Conservation (phyloP, 2,113 vertebrate species). For the Pavo muticus region DNA sequence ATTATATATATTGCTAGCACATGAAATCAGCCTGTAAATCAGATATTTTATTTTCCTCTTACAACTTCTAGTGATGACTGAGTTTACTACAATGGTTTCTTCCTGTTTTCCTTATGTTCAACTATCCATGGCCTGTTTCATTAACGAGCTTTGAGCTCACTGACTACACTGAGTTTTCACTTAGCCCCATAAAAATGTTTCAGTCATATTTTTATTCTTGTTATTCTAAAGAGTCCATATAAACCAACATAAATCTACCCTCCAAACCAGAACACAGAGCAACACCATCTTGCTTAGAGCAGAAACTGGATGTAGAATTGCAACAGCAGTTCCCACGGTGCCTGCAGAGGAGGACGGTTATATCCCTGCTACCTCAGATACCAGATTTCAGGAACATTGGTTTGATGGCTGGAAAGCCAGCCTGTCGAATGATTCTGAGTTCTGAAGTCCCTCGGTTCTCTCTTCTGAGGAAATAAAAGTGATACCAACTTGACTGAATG, state of each 20-base stretch:
- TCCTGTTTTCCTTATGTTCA: neutral
- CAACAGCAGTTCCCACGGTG: neutral
- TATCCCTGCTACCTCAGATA: neutral
- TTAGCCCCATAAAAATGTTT: neutral
- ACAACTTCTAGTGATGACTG: neutral
- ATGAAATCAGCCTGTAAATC: neutral
- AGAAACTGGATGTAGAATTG: neutral
- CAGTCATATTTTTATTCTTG: neutral
- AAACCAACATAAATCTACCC: neutral
- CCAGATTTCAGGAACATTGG: neutral
- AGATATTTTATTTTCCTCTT: neutral
- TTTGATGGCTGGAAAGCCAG: neutral
- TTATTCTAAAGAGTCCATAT: neutral
- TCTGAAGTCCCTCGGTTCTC: neutral
- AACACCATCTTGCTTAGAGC: too few relatives aligned
- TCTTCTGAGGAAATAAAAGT: neutral
- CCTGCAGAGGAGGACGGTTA: neutral
- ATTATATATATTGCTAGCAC: neutral
- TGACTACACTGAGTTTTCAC: neutral
- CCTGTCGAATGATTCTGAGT: neutral
- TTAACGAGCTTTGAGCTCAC: neutral
- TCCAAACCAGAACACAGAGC: neutral
- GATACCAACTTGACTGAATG: neutral
- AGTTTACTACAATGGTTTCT: neutral
- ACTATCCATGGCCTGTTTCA: neutral